Evolutionary conservation across 2,888 invertebrate species (phyloP), one percentile per base, ranked within the genome.

Genomic region (Netelia melanura): DNA sequence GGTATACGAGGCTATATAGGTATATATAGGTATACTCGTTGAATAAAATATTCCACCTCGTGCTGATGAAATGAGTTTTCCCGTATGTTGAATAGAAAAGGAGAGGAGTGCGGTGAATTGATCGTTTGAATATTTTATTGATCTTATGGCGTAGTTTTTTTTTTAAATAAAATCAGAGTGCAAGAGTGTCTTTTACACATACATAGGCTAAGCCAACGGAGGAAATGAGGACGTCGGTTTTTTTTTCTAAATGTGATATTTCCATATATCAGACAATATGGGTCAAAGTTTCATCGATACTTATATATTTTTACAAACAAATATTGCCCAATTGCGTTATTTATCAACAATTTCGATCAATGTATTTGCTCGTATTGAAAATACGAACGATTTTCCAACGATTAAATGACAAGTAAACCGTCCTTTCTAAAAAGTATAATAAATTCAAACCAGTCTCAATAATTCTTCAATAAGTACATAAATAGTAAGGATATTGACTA

Each of bases 1-100:
- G 64, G 30, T 62, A 68, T 17, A 17, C 17, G 17, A 17, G 17
- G 17, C 30, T 11, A 54, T 62, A 56, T 54, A 61, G 3, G 17
- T 62, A 67, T 23, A 38, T 43, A 23, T 21, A 65, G 17, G 14
- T n/a, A 23, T 68, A 68, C 48, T 68, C 72, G 84, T 81, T 84
- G 84, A 84, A 84, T 84, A 84, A 84, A 78, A 81, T 84, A 84
- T 84, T 84, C 56, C 44, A 77, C 25, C 21, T 74, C 62, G 38
- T 25, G 77, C 14, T 56, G 67, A 64, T 64, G 74, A 84, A 84
- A 81, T 84, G 84, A 81, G 84, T 78, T 84, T 84, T 61, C 30
- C 21, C 62, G 14, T 62, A 62, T 54, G 62, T 70, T 68, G 81
- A 81, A 84, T 78, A 64, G 64, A 78, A 6, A 84, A 68, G 68